Evolutionary conservation across 2,888 invertebrate genomes (phyloP).

Genomic region (Coelopa pilipes): DNA sequence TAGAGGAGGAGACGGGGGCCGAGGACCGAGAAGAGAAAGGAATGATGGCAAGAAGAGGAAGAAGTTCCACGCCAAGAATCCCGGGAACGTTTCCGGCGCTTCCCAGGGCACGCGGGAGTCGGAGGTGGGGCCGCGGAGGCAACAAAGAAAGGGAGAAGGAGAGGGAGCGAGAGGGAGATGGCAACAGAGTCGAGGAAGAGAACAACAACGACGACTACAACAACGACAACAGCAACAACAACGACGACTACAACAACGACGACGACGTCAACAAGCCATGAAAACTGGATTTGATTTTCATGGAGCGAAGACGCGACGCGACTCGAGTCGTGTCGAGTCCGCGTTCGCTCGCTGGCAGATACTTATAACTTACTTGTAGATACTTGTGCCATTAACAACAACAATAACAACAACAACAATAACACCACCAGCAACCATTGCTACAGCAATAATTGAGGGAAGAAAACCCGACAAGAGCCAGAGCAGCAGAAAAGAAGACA

Average conservation of each 20-base stretch:
- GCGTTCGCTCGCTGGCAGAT: not conserved
- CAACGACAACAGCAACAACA: not conserved
- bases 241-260: not conserved
- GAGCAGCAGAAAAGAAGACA: too few species aligned
- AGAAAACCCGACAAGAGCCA: not conserved
- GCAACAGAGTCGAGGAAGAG: not conserved
- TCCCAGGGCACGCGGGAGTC: too few species aligned
- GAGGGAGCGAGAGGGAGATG: too few species aligned
- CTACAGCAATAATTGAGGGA: not conserved
- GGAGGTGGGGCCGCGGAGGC: too few species aligned
- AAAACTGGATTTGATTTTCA: conserved; percentile 26
- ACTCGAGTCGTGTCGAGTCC: too few species aligned
- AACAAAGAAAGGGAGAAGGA: too few species aligned
- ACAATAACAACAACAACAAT: conserved; percentile 9
- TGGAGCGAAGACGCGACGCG: conserved; percentile 13
- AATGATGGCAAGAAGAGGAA: too few species aligned
- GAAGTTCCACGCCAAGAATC: too few species aligned
- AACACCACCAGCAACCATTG: too few species aligned
- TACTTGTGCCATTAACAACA: not conserved
- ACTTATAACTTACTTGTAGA: conserved; percentile 18
- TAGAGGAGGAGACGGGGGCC: too few species aligned
- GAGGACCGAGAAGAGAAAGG: too few species aligned
- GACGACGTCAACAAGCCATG: conserved; percentile 23
- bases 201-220: not conserved
- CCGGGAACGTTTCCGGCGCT: too few species aligned